These are phyloP conservation scores for Pachycephus smyrnensis DNA, from an alignment of 2,888 invertebrate genomes.

Conservation along the genomic window DNA sequence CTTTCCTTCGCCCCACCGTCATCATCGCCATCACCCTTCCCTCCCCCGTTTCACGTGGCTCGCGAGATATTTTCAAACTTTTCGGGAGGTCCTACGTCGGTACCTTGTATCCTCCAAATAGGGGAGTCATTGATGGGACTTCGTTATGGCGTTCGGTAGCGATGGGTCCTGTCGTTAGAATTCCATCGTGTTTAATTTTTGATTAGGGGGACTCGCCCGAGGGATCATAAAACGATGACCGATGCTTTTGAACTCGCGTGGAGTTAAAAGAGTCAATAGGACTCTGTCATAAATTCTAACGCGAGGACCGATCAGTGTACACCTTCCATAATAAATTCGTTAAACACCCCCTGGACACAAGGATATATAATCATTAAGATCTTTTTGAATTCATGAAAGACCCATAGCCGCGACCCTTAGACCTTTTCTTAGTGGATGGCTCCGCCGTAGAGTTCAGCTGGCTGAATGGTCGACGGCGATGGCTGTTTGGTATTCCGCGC, in stretches of 20 bases:
- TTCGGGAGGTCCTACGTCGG: constrained; percentile 4
- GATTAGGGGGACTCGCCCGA: not conserved
- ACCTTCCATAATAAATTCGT: not conserved
- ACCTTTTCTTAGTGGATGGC: not conserved
- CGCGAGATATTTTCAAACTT: not conserved
- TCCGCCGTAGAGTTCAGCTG: constrained; percentile 3
- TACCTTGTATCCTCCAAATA: not conserved
- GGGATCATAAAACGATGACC: not conserved
- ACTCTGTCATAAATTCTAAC: not conserved
- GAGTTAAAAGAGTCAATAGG: not conserved
- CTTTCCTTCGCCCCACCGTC: constrained; percentile 2
- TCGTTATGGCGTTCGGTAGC: constrained; percentile 5
- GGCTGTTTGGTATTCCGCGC: constrained; percentile 64
- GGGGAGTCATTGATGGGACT: not conserved
- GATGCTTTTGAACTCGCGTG: not conserved
- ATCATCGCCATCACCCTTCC: not conserved
- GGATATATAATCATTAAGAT: not conserved
- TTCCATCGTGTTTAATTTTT: constrained; percentile 1
- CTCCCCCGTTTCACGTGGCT: not conserved
- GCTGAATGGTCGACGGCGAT: constrained; percentile 35
- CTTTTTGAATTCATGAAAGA: not conserved
- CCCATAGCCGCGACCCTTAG: not conserved
- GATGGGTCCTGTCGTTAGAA: not conserved
- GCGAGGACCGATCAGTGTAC: not conserved
- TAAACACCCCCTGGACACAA: not conserved